Evolutionary conservation across 2,113 vertebrate genomes (phyloP), one percentile per base, ranked within the genome.

Genomic region (Potamarius usumacintae): DNA sequence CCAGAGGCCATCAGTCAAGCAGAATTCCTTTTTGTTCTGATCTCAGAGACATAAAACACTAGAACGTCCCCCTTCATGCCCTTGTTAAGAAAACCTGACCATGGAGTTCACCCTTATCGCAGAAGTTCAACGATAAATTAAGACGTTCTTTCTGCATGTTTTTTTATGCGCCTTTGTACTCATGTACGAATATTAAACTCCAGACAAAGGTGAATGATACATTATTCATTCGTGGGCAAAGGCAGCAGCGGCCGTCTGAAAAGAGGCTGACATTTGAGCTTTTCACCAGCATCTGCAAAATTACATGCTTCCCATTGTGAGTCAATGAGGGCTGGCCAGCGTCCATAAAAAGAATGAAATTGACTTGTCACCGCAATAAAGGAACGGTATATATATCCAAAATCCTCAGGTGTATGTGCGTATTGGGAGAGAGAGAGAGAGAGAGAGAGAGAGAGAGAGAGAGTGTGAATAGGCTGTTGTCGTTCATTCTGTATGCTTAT

Each of bases 181-280:
- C 95, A 95, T 96, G 96, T 96, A 96, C 95, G 97, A 97, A 98
- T 97, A 98, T 97, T 97, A 97, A 97, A 95, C 96, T 93, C 94
- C 94, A 98, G 96, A 98, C 97, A 98, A 99, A 97, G 97, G 97
- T 97, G 96, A 97, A 96, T 96, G 96, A 98, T 97, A 97, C 97
- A 98, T 98, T 97, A 97, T 98, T 98, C 97, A 97, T 97, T 94
- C 94, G 55, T 89, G 96, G 96, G 95, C 95, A 95, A 96, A 95
- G 96, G 89, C 95, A 92, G 93, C 95, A 93, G 93, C 96, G 94
- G 96, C 96, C 96, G 95, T 97, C 96, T 97, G 97, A 97, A 98
- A 98, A 96, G 94, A 93, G 95, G 93, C 95, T 98, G 97, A 99
- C 98, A 98, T 99, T 98, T 98, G 96, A 97, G 97, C 96, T 97